These are phyloP conservation scores for Poeciliopsis presidionis DNA, from an alignment of 2,797 vertebrate genomes.

Conservation along the genomic window DNA sequence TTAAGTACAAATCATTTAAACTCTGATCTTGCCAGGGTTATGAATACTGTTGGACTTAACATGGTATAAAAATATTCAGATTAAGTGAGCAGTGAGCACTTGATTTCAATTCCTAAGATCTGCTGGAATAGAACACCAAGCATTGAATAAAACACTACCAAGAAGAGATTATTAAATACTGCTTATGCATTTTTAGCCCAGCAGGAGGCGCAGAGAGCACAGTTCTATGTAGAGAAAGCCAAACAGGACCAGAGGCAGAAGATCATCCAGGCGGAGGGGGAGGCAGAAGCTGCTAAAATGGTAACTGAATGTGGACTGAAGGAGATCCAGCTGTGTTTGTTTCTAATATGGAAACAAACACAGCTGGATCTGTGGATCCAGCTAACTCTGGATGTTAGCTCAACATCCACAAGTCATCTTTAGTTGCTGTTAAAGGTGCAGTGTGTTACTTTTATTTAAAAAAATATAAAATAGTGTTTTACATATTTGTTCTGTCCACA, in stretches of 20 bases:
- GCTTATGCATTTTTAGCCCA: slow-evolving; percentile 79
- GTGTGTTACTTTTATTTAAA: too few relatives aligned
- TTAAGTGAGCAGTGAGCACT: too few relatives aligned
- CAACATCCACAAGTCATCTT: too few relatives aligned
- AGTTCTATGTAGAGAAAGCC: slow-evolving; percentile 94
- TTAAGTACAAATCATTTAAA: too few relatives aligned
- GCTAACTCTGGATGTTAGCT: too few relatives aligned
- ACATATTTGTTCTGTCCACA: too few relatives aligned
- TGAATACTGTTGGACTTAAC: not conserved
- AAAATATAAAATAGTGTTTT: too few relatives aligned
- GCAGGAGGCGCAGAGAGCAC: slow-evolving; percentile 92
- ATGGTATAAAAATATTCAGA: not conserved
- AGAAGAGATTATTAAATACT: not conserved
- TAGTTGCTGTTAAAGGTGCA: too few relatives aligned
- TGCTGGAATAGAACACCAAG: not conserved
- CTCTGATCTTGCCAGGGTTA: not conserved
- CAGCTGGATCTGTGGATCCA: too few relatives aligned
- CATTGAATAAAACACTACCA: not conserved
- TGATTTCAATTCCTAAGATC: not conserved
- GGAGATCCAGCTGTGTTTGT: not conserved
- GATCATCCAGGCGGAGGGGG: slow-evolving; percentile 95
- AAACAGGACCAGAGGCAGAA: slow-evolving; percentile 95
- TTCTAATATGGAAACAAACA: not conserved
- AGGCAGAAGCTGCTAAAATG: slow-evolving; percentile 92
- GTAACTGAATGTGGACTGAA: slow-evolving; percentile 65